A percentile compares a stretch with the other conserved stretches of the same genome.
Conservation (phyloP, 2,888 invertebrate species). For the Amphipoea oculea region DNA sequence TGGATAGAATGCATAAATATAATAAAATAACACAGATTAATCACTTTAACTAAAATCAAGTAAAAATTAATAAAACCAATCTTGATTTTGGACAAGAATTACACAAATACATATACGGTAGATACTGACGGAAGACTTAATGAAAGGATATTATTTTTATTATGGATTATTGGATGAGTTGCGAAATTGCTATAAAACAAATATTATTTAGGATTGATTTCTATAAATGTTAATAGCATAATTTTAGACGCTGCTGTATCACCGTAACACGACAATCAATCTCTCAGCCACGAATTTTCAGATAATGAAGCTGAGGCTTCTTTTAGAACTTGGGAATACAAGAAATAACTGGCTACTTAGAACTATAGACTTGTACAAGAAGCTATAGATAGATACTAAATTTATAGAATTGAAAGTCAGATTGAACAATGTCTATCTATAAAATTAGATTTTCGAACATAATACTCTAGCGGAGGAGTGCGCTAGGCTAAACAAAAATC, state of each 20-base stretch:
- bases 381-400: neutral
- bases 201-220: neutral
- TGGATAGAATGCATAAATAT: neutral
- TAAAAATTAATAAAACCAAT: neutral
- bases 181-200: neutral
- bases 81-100: neutral
- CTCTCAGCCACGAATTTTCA: neutral
- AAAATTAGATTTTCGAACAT: slow-evolving; percentile 2
- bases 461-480: neutral
- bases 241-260: neutral
- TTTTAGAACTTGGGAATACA: neutral
- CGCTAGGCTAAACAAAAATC: neutral
- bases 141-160: neutral
- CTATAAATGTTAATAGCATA: neutral
- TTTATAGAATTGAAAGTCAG: neutral
- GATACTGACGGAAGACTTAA: neutral
- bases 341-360: neutral
- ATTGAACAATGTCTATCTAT: neutral
- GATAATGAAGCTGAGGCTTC: neutral
- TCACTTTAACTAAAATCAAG: neutral
- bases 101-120: neutral
- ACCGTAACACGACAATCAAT: neutral
- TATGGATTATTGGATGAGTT: neutral
- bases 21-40: neutral
- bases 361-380: neutral